Evolutionary conservation across 2,113 vertebrate species (phyloP).

Genomic region (Eulemur macaco): DNA sequence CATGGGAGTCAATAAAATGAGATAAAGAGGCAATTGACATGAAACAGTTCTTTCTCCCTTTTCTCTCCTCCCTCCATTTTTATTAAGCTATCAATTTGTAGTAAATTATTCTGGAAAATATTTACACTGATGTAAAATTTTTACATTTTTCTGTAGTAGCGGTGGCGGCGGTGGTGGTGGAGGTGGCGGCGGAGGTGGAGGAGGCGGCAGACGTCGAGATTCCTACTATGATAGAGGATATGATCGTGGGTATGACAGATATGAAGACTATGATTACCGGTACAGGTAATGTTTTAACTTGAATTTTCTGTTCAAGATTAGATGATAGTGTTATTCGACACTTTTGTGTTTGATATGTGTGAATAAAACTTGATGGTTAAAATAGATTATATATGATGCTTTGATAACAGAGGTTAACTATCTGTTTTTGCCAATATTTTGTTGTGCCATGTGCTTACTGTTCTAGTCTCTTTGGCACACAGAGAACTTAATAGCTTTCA

Average conservation of each 20-base stretch:
- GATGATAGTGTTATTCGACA: not conserved
- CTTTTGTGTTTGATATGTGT: not conserved
- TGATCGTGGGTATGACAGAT: constrained; percentile 93
- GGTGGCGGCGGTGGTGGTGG: constrained; percentile 84
- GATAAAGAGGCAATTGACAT: not conserved
- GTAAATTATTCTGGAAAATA: constrained; percentile 36
- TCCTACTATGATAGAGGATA: constrained; percentile 91
- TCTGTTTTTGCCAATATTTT: not conserved
- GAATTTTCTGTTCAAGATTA: not conserved
- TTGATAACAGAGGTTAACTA: not conserved
- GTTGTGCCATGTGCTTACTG: not conserved
- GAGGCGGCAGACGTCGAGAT: constrained; percentile 89
- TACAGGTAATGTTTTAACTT: constrained; percentile 86
- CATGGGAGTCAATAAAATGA: not conserved
- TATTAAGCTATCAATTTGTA: not conserved
- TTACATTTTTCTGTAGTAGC: constrained; percentile 73
- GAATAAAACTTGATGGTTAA: not conserved
- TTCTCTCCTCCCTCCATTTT: not conserved
- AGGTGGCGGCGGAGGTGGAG: constrained; percentile 71
- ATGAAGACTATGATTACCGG: constrained; percentile 93
- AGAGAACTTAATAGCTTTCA: not conserved
- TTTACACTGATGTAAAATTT: constrained; percentile 34
- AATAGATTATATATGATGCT: not conserved
- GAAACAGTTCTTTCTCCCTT: not conserved
- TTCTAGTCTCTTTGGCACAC: not conserved